phyloP scores from a whole-genome alignment of 2,113 vertebrate species.

The Pandion haliaetus region DNA sequence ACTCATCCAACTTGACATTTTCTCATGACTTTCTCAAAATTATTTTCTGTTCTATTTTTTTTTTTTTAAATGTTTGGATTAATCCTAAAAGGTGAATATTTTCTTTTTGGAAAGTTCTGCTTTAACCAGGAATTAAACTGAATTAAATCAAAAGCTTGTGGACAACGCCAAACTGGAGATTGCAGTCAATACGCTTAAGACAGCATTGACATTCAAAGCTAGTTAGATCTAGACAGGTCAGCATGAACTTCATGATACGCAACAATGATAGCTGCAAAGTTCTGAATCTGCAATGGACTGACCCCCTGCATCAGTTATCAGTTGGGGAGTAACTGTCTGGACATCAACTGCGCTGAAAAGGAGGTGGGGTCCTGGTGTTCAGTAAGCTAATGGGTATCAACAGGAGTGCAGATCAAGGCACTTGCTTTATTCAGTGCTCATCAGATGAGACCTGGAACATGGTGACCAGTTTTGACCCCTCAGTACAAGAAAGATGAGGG shows the following conservation, averaged over 20 bases:
- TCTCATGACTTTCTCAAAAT: constrained; percentile 49
- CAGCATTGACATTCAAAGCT: neutral
- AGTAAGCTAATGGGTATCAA: neutral
- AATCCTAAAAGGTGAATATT: neutral
- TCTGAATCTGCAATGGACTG: neutral
- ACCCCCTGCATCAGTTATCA: neutral
- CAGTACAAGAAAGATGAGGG: neutral
- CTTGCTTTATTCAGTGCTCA: neutral
- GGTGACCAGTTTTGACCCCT: neutral
- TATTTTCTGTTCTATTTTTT: neutral
- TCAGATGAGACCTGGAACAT: neutral
- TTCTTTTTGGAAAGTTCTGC: neutral
- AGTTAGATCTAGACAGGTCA: neutral
- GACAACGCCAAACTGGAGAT: neutral
- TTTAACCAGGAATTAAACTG: neutral
- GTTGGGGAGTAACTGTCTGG: neutral
- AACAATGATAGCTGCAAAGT: neutral
- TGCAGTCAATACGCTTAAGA: neutral
- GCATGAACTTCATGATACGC: neutral
- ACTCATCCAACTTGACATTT: constrained; percentile 52
- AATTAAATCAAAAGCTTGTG: neutral
- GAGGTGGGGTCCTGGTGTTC: neutral
- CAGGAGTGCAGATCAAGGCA: neutral
- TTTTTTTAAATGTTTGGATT: neutral
- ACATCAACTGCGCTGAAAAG: neutral